Base-by-base conservation (phyloP, 2,113 vertebrate genomes). In the Elaphurus davidianus region DNA sequence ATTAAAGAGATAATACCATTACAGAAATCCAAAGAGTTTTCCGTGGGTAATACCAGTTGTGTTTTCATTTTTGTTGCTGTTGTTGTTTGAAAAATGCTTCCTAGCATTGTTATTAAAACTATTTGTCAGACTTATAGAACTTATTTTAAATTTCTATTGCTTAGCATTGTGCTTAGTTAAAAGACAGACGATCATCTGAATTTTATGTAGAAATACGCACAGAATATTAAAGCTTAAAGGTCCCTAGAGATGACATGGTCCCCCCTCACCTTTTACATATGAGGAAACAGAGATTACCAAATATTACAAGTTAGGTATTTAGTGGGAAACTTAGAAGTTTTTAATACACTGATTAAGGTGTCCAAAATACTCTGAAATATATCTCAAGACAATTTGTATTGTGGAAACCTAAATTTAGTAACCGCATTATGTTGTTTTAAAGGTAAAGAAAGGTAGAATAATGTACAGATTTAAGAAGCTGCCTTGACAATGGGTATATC, bases 11-110 rank as follows among this genome's bases (percentile, higher is more conserved):
- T 91, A 10, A 16, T 40, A 36, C 5, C n/a, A 15, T 79, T 96
- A 92, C 4, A 95, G 25, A 96, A 87, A 98, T 17, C 17, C 60
- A 6, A 97, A 97, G 54, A 95, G 47, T 50, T 96, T 11, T 97
- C 0, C 0, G 52, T 47, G 52, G 43, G 19, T 27, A 52, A 4
- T 52, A n/a, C 45, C 12, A 84, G 7, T 40, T 14, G 15, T 82
- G 21, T 12, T 60, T 74, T 90, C 89, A 23, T 30, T 60, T 93
- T 76, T 60, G 10, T 52, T 92, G n/a, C 6, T 55, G 5, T 6
- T 19, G 33, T 40, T 97, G 43, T 71, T 90, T 94, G 71, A 47
- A 93, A 74, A 88, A 60, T 47, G 7, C 43, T 79, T n/a, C 19
- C 25, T 60, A 33, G 5, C 43, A 2, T 12, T 60, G n/a, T 43